Evolutionary conservation across 2,797 vertebrate species (phyloP), one percentile per base, ranked within the genome.

Genomic region (Hafferia zeledoni): DNA sequence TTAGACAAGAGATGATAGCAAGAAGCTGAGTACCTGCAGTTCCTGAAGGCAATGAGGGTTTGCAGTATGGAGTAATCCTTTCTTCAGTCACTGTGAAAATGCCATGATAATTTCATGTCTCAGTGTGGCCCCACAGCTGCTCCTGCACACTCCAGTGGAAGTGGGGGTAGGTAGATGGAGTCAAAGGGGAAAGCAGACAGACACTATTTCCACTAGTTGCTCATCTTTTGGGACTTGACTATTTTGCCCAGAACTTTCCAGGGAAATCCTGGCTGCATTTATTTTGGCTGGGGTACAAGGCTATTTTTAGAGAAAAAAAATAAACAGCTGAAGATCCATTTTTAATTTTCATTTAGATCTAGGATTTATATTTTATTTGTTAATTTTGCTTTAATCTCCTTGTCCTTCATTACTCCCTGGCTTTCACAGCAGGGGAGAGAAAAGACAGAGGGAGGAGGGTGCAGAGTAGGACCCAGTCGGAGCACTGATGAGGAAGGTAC

Each of bases 361-460:
- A 87, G 93, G 93, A 94, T 96, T 97, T 96, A 70, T 91, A 95
- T 95, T 96, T 94, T 90, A 71, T 91, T 95, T 95, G 93, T 96
- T 97, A 97, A 96, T 97, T 97, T 97, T 90, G 55, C 46, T 92
- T 96, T 95, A 97, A 97, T 96, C 95, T 93, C 71, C 82, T 94
- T 87, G 89, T 83, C 68, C 68, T 90, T 96, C 90, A 89, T 96
- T 91, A 96, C 81, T 83, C 50, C 53, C 72, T 91, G 88, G 83
- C 80, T 94, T 94, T 95, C 94, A 96, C 89, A 96, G 92, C 79
- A 77, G 59, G 83, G 70, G 74, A 96, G 90, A 91, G 61, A 59
- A 96, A 83, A 52, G 28, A 53, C 41, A 49, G 55, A 47, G 50
- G 39, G 87, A 96, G 63, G 78, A 96, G 95, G 81, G 76, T 77